Evolutionary conservation across 2,888 invertebrate genomes (phyloP).

Genomic region (Drosophila basisetae): DNA sequence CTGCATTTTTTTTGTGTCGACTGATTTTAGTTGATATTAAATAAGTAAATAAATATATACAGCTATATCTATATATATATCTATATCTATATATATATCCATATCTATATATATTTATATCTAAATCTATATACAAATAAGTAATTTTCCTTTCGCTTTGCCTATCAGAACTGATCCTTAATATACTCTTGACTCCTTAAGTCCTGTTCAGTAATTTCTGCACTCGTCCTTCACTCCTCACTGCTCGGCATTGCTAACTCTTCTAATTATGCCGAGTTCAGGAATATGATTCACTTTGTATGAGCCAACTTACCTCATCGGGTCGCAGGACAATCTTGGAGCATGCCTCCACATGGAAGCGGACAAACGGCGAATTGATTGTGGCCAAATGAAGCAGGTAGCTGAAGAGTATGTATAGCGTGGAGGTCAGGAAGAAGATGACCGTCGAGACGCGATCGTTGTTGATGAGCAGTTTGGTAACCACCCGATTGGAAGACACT

Average conservation of each 20-base stretch:
- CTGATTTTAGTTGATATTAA: too few species aligned
- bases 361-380: slow-evolving; percentile 92
- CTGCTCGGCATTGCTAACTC: too few species aligned
- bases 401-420: slow-evolving; percentile 91
- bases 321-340: slow-evolving; percentile 93
- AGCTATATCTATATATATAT: too few species aligned
- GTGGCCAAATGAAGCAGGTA: slow-evolving; percentile 92
- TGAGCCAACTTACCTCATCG: slow-evolving; percentile 88
- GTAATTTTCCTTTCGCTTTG: not conserved
- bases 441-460: slow-evolving; percentile 93
- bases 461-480: slow-evolving; percentile 92
- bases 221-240: not conserved
- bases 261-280: not conserved
- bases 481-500: slow-evolving; percentile 93
- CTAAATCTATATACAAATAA: too few species aligned
- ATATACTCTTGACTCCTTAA: not conserved
- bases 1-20: too few species aligned
- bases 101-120: too few species aligned
- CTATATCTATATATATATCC: too few species aligned
- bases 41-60: too few species aligned
- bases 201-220: not conserved
- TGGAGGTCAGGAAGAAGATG: slow-evolving; percentile 93
- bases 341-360: slow-evolving; percentile 92
- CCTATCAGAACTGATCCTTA: not conserved
- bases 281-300: not conserved